A percentile compares a stretch with the other conserved stretches of the same genome.
Evolutionary conservation across 2,113 vertebrate genomes (phyloP).

Genomic region (Cryptoleucopteryx plumbea): DNA sequence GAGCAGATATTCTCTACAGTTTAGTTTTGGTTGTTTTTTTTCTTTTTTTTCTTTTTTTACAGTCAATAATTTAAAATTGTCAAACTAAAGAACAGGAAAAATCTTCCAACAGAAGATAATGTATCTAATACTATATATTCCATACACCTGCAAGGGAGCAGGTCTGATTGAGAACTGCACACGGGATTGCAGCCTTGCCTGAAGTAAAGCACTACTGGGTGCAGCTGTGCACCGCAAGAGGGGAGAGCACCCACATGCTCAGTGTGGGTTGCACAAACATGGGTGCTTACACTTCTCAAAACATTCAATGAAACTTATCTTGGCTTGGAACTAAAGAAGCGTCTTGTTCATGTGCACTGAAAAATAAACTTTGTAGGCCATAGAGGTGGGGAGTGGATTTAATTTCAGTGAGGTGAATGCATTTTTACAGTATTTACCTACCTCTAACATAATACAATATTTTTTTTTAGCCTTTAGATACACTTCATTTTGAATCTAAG

Average conservation of each 20-base stretch:
- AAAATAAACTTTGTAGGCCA: not conserved
- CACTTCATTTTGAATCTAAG: conserved; percentile 13
- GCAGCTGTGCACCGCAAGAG: not conserved
- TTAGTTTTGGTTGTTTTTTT: not conserved
- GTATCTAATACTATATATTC: not conserved
- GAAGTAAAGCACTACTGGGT: not conserved
- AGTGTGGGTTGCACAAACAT: not conserved
- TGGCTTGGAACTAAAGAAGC: not conserved
- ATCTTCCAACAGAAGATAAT: not conserved
- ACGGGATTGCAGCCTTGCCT: not conserved
- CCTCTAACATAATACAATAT: not conserved
- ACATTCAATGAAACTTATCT: not conserved
- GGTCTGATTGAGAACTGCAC: not conserved
- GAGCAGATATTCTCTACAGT: not conserved
- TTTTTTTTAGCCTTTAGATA: not conserved
- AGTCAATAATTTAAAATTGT: not conserved
- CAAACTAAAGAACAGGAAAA: not conserved
- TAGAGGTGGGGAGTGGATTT: not conserved
- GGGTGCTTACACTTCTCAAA: not conserved
- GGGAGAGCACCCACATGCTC: not conserved
- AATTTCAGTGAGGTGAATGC: not conserved
- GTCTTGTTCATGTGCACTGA: not conserved
- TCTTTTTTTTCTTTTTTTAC: not conserved
- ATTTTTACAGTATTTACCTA: not conserved
- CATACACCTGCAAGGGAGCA: not conserved